phyloP scores from a whole-genome alignment of 1,140 invertebrate genomes.

The Drosophila lowei region DNA sequence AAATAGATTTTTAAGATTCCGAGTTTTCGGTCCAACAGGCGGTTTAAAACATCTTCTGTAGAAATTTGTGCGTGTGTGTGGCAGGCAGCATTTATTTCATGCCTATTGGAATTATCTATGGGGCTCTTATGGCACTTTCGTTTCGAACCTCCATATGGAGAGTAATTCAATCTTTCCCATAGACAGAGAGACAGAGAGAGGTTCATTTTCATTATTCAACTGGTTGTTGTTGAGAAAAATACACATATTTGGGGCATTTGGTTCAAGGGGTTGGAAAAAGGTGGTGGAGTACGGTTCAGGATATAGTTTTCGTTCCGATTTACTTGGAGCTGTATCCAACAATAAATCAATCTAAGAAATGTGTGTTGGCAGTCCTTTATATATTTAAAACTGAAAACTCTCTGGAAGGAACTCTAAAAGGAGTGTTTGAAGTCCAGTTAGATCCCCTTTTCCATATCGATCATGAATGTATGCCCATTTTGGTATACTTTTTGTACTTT shows the following conservation, averaged over 20 bases:
- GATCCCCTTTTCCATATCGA: too few relatives aligned
- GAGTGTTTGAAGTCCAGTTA: too few relatives aligned
- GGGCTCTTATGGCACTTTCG: conserved; percentile 20
- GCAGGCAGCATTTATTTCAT: conserved; percentile 37
- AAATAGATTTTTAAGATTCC: conserved; percentile 53
- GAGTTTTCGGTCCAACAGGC: conserved; percentile 33
- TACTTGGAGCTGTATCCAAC: too few relatives aligned
- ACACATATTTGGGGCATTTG: neutral
- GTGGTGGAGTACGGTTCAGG: too few relatives aligned
- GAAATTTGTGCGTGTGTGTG: neutral
- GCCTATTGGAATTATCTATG: conserved; percentile 70
- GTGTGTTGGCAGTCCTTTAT: too few relatives aligned
- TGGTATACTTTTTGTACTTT: too few relatives aligned
- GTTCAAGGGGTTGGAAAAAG: neutral
- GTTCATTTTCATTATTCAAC: conserved; percentile 21
- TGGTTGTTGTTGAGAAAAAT: neutral
- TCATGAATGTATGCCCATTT: too few relatives aligned
- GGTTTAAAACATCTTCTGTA: conserved; percentile 13
- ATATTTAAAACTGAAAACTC: too few relatives aligned
- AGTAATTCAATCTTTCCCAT: conserved; percentile 32
- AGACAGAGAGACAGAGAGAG: neutral
- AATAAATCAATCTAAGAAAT: too few relatives aligned
- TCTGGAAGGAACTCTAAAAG: too few relatives aligned
- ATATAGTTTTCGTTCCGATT: too few relatives aligned
- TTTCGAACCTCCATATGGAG: neutral